Evolutionary conservation across 2,888 invertebrate genomes (phyloP).

Genomic region (Gasteruption jaculator): DNA sequence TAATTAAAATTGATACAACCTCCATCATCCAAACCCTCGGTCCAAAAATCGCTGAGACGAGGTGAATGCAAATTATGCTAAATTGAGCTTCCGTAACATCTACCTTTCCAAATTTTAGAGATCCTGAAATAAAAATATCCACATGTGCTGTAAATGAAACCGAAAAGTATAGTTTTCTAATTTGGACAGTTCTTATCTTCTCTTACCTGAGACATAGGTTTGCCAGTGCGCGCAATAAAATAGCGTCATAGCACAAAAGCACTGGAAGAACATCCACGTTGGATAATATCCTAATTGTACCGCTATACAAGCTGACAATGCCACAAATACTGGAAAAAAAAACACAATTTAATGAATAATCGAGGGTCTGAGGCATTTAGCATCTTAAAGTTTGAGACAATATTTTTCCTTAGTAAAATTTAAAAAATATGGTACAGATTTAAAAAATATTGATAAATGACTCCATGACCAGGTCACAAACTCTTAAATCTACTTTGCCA

Average conservation of each 20-base stretch:
- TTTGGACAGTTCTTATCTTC: background rate
- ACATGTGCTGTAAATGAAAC: background rate
- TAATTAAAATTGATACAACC: constrained; percentile 54
- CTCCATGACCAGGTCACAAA: no score
- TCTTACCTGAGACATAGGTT: constrained; percentile 88
- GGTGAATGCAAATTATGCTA: constrained; percentile 82
- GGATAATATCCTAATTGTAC: constrained; percentile 90
- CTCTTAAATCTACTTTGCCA: no score
- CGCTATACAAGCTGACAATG: constrained; percentile 91
- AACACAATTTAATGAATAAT: constrained; percentile 4
- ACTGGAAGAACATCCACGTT: constrained; percentile 92
- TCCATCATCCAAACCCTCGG: constrained; percentile 79
- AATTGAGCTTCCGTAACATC: constrained; percentile 99
- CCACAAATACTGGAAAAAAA: constrained; percentile 78
- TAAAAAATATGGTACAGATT: no score
- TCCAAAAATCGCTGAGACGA: constrained; percentile 84
- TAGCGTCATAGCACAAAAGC: constrained; percentile 88
- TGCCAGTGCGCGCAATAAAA: constrained; percentile 99
- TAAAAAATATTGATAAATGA: no score
- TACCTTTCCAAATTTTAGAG: constrained; percentile 81
- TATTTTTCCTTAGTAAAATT: no score
- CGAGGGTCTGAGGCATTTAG: background rate
- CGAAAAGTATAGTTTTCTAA: background rate
- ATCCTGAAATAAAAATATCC: constrained; percentile 54
- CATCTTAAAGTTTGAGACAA: no score